Conservation (phyloP, 2,113 vertebrate genomes). For the Pycnonotus jocosus region DNA sequence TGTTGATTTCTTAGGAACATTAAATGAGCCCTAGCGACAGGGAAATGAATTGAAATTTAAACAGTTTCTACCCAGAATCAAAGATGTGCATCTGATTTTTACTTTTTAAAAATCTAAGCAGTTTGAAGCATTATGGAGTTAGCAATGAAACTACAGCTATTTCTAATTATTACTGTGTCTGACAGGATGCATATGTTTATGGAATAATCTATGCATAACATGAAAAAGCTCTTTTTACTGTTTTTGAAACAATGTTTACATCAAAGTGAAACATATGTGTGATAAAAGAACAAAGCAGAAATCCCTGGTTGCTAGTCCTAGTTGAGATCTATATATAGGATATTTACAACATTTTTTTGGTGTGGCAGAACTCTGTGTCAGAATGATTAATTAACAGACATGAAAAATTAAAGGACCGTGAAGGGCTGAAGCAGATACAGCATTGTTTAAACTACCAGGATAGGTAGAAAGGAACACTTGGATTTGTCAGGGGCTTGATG, state of each 20-base stretch:
- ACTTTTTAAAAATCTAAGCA: neutral
- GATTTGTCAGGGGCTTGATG: neutral
- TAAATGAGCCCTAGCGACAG: neutral
- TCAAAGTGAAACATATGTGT: conserved; percentile 48
- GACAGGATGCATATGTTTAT: conserved; percentile 49
- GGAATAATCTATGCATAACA: conserved; percentile 48
- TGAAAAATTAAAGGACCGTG: neutral
- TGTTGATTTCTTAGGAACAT: neutral
- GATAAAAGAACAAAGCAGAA: conserved; percentile 62
- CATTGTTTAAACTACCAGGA: neutral
- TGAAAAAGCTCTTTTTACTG: conserved; percentile 37
- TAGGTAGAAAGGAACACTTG: neutral
- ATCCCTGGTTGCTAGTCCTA: conserved; percentile 1
- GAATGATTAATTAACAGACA: conserved; percentile 52
- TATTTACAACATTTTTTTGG: conserved; percentile 44
- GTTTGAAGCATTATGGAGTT: neutral
- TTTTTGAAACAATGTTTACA: conserved; percentile 53
- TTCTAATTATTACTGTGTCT: conserved; percentile 52
- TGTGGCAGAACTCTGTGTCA: conserved; percentile 1
- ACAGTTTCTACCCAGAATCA: neutral
- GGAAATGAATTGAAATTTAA: neutral
- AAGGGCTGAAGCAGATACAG: neutral
- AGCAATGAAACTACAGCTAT: conserved; percentile 29
- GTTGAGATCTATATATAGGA: conserved; percentile 41
- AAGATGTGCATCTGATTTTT: neutral